Evolutionary conservation across 2,797 vertebrate species (phyloP), one percentile per base, ranked within the genome.

Genomic region (Anomalospiza imberbis): DNA sequence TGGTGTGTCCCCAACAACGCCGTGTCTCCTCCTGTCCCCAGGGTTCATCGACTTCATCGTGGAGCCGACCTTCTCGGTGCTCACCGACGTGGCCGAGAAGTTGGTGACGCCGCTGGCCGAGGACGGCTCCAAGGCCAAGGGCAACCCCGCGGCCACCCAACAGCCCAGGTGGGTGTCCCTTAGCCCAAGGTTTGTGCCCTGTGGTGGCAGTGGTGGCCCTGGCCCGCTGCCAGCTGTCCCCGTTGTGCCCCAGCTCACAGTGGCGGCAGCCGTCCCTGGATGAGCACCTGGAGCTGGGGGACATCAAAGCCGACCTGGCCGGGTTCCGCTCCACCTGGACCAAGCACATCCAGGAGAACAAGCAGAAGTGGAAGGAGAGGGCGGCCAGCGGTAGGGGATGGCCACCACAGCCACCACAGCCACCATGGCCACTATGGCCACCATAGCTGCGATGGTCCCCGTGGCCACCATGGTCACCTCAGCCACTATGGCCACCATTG

Each of bases 1-100:
- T 58, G 2, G 2, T 4, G 21, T 12, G 57, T 65, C 78, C 34
- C 48, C 45, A 3, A 4, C 77, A 19, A 0, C 47, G 22, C n/a
- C 5, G 3, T 1, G 73, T 28, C 79, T 61, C 48, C 19, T 48
- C 14, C 22, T 4, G 42, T 0, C 68, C 19, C 0, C 96, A 99
- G 99, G 99, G 25, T 99, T 99, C 95, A 99, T 99, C 5, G 99
- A 99, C 91, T 99, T 99, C 95, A 99, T 99, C 17, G 99, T 99
- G 96, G 99, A 99, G 77, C 99, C 99, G 20, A 99, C 99, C 1
- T 99, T 99, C 97, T 99, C 98, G 32, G 98, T 99, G 88, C 96
- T 99, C 96, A 99, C 98, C 2, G 99, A 99, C 20, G 98, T 99
- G 98, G 98, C 99, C 1, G 98, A 99, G 97, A 99, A 99, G 97